A percentile compares a stretch with the other conserved stretches of the same genome.
Conservation (phyloP, 2,113 vertebrate genomes). For the Sebastes fasciatus region DNA sequence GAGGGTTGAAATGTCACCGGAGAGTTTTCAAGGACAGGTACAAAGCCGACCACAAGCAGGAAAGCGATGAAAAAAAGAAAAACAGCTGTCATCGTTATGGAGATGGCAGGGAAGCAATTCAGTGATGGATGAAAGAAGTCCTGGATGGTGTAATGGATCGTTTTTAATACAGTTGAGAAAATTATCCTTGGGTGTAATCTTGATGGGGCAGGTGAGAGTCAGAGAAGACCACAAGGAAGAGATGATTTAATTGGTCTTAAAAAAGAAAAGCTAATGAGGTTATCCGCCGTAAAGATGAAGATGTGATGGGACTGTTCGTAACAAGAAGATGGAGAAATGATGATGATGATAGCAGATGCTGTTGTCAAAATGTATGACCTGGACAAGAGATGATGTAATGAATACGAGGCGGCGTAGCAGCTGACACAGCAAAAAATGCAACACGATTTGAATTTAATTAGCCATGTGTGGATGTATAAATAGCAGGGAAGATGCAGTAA, state of each 20-base stretch:
- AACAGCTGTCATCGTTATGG: constrained; percentile 29
- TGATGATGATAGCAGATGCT: constrained; percentile 55
- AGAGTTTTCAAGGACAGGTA: constrained; percentile 49
- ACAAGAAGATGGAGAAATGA: constrained; percentile 47
- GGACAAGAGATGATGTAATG: constrained; percentile 48
- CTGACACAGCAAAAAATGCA: constrained; percentile 49
- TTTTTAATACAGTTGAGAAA: constrained; percentile 59
- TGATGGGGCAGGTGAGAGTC: constrained; percentile 55
- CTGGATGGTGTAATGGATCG: constrained; percentile 33
- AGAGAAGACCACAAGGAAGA: constrained; percentile 47
- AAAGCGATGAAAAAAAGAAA: background rate
- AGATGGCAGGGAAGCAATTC: constrained; percentile 43
- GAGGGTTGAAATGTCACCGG: constrained; percentile 59
- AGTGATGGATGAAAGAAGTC: constrained; percentile 64
- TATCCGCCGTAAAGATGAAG: constrained; percentile 52
- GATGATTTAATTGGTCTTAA: constrained; percentile 68
- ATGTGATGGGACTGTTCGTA: constrained; percentile 51
- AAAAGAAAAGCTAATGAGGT: constrained; percentile 60
- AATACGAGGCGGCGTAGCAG: constrained; percentile 46
- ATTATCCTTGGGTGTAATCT: constrained; percentile 52
- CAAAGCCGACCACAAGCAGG: constrained; percentile 25
- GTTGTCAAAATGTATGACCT: constrained; percentile 55
- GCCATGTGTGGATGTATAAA: constrained; percentile 40
- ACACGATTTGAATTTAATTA: constrained; percentile 47
- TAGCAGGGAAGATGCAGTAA: background rate